Conservation (phyloP, 2,797 vertebrate genomes). For the Ammospiza maritima region DNA sequence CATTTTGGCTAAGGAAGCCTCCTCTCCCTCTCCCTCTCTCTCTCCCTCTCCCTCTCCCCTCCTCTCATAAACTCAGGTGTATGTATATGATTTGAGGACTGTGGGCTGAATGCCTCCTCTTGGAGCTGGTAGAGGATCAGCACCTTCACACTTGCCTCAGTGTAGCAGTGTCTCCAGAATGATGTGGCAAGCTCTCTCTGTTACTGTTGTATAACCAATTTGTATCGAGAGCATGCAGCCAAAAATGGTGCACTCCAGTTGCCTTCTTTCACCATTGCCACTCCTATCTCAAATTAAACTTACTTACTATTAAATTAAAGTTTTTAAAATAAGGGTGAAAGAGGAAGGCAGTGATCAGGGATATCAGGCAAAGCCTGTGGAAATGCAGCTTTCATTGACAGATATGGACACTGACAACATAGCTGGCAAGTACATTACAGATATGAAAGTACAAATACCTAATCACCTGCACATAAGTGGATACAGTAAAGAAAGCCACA, state of each 20-base stretch:
- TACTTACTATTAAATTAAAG: background rate
- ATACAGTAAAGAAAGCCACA: background rate
- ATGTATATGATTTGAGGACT: background rate
- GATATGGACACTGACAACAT: too few relatives aligned
- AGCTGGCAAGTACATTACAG: background rate
- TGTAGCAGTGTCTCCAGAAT: background rate
- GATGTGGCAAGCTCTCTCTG: background rate
- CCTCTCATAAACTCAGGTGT: background rate
- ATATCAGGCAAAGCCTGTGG: background rate
- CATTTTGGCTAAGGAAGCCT: background rate
- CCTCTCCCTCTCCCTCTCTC: too few relatives aligned
- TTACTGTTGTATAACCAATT: background rate
- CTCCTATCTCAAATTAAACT: background rate
- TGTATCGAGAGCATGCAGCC: rapidly evolving
- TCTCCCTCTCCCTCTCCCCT: background rate
- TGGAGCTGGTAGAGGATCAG: background rate
- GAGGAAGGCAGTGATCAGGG: background rate
- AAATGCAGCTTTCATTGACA: background rate
- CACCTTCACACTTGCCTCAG: background rate
- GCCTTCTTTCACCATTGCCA: background rate
- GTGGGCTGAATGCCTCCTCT: background rate
- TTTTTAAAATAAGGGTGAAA: background rate
- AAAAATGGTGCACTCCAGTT: background rate
- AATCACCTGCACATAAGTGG: background rate
- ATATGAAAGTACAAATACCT: background rate